A percentile compares a stretch with the other conserved stretches of the same genome.
phyloP scores from a whole-genome alignment of 2,888 invertebrate species.

The Protonemura montana region DNA sequence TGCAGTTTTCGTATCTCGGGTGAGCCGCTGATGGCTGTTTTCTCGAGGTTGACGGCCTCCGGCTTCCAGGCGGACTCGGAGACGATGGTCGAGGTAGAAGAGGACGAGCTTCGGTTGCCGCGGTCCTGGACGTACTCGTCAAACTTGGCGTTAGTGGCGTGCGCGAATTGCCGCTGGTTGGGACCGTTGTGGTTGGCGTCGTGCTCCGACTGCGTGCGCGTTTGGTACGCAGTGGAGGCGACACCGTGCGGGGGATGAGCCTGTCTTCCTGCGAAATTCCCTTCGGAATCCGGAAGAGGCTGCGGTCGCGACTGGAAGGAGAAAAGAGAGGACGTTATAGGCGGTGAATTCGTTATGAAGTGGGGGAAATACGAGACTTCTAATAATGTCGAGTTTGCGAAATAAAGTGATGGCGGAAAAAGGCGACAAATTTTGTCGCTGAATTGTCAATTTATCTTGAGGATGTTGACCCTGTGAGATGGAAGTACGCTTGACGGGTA shows the following conservation, averaged over 20 bases:
- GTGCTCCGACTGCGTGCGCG: conserved; percentile 1
- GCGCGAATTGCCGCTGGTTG: neutral
- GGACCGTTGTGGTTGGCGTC: neutral
- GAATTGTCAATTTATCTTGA: no score
- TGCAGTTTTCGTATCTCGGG: conserved; percentile 55
- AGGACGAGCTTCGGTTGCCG: conserved; percentile 41
- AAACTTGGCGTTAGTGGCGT: conserved; percentile 21
- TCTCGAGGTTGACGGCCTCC: conserved; percentile 50
- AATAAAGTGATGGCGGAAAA: no score
- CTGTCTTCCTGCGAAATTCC: neutral
- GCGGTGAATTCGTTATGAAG: no score
- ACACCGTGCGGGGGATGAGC: neutral
- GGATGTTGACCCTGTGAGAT: no score
- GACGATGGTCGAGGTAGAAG: conserved; percentile 43
- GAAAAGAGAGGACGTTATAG: no score
- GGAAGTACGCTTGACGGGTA: no score
- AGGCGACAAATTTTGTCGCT: no score
- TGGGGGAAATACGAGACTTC: no score
- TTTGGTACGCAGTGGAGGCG: conserved; percentile 26
- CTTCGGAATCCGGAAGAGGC: neutral
- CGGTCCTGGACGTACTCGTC: conserved; percentile 26
- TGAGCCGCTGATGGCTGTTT: conserved; percentile 53
- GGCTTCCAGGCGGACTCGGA: conserved; percentile 36
- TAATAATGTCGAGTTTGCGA: no score
- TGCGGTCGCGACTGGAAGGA: no score